These are phyloP conservation scores for Perca flavescens DNA, from an alignment of 2,113 vertebrate genomes.

Conservation along the genomic window DNA sequence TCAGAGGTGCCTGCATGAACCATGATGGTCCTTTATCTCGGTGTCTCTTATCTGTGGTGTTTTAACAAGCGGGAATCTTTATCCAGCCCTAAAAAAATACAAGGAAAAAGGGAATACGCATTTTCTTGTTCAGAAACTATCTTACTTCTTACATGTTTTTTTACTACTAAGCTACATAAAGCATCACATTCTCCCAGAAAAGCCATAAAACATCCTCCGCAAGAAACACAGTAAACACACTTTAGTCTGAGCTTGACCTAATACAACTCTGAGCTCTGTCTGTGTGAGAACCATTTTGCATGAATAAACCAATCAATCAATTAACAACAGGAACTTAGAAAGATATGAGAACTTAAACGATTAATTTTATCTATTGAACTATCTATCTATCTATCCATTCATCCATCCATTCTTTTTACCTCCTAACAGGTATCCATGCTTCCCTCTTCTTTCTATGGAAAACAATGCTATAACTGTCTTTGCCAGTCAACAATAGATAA, in stretches of 20 bases:
- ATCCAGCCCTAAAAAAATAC: neutral
- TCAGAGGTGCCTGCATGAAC: neutral
- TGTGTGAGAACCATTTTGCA: too few relatives aligned
- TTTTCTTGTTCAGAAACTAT: neutral
- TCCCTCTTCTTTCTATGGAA: constrained; percentile 39
- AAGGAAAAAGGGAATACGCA: neutral
- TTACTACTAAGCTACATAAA: neutral
- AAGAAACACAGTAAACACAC: neutral
- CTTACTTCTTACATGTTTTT: neutral
- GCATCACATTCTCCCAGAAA: neutral
- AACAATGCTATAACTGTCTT: constrained; percentile 53
- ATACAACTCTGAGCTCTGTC: too few relatives aligned
- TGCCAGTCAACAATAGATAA: constrained; percentile 54
- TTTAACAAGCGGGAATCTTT: neutral
- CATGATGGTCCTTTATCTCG: neutral
- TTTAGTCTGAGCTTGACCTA: neutral
- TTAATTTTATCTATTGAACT: too few relatives aligned
- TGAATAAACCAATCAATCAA: too few relatives aligned
- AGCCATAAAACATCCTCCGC: neutral
- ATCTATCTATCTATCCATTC: neutral
- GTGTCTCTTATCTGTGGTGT: neutral
- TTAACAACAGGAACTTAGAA: too few relatives aligned
- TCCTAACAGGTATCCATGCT: constrained; percentile 14
- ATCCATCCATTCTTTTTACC: too few relatives aligned
- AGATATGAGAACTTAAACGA: too few relatives aligned